A percentile compares a stretch with the other conserved stretches of the same genome.
Conservation (phyloP, 2,113 vertebrate genomes). For the Thamnaconus septentrionalis region DNA sequence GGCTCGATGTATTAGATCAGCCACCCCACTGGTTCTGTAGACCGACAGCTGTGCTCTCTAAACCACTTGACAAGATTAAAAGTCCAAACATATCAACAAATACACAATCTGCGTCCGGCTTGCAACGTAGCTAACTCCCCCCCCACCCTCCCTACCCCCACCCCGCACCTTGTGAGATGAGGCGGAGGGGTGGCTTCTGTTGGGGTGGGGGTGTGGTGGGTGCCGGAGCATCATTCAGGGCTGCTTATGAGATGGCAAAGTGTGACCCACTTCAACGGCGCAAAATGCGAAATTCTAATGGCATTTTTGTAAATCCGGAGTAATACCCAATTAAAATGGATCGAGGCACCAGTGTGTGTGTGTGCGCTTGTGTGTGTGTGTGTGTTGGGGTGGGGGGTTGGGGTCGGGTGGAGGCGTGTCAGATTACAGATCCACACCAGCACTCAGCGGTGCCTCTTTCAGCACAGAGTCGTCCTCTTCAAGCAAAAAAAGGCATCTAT, state of each 20-base stretch:
- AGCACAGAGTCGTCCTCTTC: conserved; percentile 40
- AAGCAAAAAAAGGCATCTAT: conserved; percentile 43
- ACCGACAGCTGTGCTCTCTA: conserved; percentile 69
- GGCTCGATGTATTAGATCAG: conserved; percentile 67
- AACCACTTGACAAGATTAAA: conserved; percentile 73
- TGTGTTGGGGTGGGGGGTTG: conserved; percentile 34
- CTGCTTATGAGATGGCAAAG: conserved; percentile 62
- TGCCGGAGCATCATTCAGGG: conserved; percentile 52
- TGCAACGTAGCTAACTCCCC: conserved; percentile 22
- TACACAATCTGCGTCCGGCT: conserved; percentile 62
- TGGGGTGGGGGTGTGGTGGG: conserved; percentile 38
- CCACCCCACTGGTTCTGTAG: conserved; percentile 67
- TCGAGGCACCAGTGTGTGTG: conserved; percentile 9
- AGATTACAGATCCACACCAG: conserved; percentile 57
- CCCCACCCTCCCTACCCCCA: conserved; percentile 20
- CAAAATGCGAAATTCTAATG: conserved; percentile 43
- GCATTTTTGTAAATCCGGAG: conserved; percentile 46
- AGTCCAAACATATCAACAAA: conserved; percentile 71
- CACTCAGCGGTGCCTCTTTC: conserved; percentile 60
- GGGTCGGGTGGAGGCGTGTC: conserved; percentile 50
- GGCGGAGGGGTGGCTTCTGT: background rate
- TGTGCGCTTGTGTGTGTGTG: background rate
- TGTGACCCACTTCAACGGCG: conserved; percentile 62
- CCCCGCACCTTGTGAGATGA: conserved; percentile 48
- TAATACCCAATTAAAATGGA: conserved; percentile 10